These are phyloP conservation scores for Okamejei kenojei DNA, from an alignment of 2,797 vertebrate species.

Conservation along the genomic window DNA sequence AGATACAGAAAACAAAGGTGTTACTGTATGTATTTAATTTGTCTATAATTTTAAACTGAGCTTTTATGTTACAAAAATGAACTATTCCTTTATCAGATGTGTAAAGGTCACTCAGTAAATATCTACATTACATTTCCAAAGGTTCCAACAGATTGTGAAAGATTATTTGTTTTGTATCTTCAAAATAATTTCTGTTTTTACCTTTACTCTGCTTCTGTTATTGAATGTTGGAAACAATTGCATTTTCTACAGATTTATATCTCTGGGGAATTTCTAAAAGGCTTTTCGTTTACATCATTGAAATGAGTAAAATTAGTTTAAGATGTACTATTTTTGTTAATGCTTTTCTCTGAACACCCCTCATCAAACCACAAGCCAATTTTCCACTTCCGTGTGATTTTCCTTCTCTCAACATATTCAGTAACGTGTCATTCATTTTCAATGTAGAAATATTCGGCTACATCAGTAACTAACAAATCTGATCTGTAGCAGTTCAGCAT, in stretches of 20 bases:
- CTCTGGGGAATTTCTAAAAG: constrained; percentile 20
- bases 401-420: constrained; percentile 14
- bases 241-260: constrained; percentile 3
- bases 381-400: constrained; percentile 17
- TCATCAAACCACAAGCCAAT: not conserved
- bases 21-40: not conserved
- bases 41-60: not conserved
- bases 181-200: not conserved
- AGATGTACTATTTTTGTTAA: constrained; percentile 1
- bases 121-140: not conserved
- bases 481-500: not conserved
- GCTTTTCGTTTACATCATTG: constrained; percentile 34
- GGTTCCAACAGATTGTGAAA: not conserved
- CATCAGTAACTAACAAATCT: not conserved
- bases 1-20: not conserved
- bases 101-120: not conserved
- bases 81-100: not conserved
- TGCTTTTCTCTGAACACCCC: not conserved
- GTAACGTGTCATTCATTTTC: not conserved
- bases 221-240: not conserved
- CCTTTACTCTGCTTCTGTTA: too few species aligned
- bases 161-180: not conserved
- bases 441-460: not conserved
- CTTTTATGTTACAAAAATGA: not conserved
- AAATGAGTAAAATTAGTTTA: constrained; percentile 23